These are phyloP conservation scores for Poecilia picta DNA, from an alignment of 2,797 vertebrate genomes.

Conservation along the genomic window DNA sequence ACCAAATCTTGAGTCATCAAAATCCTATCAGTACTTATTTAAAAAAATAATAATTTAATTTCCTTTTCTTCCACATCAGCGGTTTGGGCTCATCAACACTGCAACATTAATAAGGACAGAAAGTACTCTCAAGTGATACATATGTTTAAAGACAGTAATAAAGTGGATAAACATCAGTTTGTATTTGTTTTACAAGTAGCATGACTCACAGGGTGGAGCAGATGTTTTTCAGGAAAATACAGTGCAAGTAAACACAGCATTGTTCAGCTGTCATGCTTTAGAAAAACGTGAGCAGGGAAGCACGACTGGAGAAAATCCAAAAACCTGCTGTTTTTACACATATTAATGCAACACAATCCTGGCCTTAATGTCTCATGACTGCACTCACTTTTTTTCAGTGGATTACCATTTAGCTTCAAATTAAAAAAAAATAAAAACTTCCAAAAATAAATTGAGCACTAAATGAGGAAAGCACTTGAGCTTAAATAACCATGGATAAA, in stretches of 20 bases:
- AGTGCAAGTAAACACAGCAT: slow-evolving; percentile 19
- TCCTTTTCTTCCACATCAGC: not conserved
- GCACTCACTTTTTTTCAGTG: not conserved
- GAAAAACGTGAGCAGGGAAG: not conserved
- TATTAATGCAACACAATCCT: not conserved
- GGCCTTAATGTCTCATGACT: not conserved
- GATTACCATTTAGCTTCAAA: not conserved
- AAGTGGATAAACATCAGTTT: slow-evolving; percentile 35
- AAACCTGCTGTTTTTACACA: not conserved
- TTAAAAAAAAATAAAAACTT: not conserved
- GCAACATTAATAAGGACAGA: slow-evolving; percentile 22
- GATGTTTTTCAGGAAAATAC: slow-evolving; percentile 19
- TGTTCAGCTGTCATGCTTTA: slow-evolving; percentile 5
- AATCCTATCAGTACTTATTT: not conserved
- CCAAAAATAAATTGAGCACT: not conserved
- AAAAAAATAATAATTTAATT: not conserved
- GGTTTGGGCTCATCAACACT: not conserved
- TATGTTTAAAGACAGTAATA: slow-evolving; percentile 4
- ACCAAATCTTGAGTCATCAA: not conserved
- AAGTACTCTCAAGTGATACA: slow-evolving; percentile 4
- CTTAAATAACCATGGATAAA: slow-evolving; percentile 5
- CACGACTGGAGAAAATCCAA: not conserved
- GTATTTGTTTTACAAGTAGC: slow-evolving; percentile 13
- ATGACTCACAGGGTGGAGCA: slow-evolving; percentile 42
- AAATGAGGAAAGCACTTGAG: not conserved